phyloP scores from a whole-genome alignment of 2,888 invertebrate genomes.

The Volucella inanis region DNA sequence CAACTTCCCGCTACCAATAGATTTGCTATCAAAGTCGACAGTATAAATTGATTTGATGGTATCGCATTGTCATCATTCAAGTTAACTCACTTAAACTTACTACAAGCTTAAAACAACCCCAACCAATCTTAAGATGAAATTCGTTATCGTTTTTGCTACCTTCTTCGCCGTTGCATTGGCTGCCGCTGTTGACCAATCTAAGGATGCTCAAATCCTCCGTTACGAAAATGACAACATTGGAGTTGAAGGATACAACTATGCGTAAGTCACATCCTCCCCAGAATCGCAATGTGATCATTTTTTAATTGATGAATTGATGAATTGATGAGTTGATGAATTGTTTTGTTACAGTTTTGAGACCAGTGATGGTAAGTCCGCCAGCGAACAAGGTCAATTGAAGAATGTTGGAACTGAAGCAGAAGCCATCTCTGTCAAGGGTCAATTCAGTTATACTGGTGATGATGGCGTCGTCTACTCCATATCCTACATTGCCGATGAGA shows the following conservation, averaged over 20 bases:
- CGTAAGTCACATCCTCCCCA: slow-evolving; percentile 82
- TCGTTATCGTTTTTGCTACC: slow-evolving; percentile 76
- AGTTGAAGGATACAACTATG: slow-evolving; percentile 85
- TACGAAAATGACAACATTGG: slow-evolving; percentile 84
- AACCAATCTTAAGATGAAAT: slow-evolving; percentile 77
- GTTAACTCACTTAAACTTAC: slow-evolving; percentile 22
- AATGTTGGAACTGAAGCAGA: slow-evolving; percentile 85
- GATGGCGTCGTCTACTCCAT: slow-evolving; percentile 86
- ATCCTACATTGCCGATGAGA: slow-evolving; percentile 82
- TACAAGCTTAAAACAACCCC: slow-evolving; percentile 5
- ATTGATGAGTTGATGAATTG: not conserved
- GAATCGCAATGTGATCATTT: not conserved
- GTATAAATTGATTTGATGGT: slow-evolving; percentile 53
- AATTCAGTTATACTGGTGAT: slow-evolving; percentile 84
- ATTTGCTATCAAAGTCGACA: slow-evolving; percentile 25
- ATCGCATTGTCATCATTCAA: slow-evolving; percentile 53
- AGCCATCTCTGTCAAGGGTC: slow-evolving; percentile 84
- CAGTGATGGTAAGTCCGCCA: slow-evolving; percentile 84
- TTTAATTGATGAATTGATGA: not conserved
- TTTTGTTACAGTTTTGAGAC: slow-evolving; percentile 79
- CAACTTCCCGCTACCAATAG: slow-evolving; percentile 14
- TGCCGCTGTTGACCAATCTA: slow-evolving; percentile 77
- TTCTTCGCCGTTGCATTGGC: slow-evolving; percentile 79
- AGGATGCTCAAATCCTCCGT: slow-evolving; percentile 77
- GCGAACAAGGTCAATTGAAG: slow-evolving; percentile 84